These are phyloP conservation scores for Ammospiza nelsoni DNA, from an alignment of 2,113 vertebrate genomes.

Conservation along the genomic window DNA sequence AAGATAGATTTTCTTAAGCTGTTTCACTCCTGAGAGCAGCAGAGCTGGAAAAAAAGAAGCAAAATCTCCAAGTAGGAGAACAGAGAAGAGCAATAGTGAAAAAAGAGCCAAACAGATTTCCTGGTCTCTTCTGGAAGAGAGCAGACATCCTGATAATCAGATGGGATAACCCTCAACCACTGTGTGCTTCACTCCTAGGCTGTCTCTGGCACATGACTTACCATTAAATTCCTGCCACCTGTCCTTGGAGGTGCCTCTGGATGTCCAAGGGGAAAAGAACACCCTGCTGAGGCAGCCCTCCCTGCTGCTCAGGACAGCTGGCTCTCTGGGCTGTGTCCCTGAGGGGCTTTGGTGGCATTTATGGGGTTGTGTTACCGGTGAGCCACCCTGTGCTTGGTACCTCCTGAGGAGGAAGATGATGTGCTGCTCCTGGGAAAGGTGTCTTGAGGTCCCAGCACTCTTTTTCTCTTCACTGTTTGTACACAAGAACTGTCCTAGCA, in stretches of 20 bases:
- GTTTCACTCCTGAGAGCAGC: background rate
- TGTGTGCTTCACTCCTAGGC: background rate
- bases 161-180: background rate
- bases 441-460: fast-evolving
- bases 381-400: background rate
- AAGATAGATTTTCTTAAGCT: background rate
- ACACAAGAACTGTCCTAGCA: background rate
- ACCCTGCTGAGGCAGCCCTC: background rate
- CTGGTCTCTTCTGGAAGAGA: background rate
- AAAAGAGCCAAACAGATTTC: background rate
- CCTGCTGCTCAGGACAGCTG: background rate
- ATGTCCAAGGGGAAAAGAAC: background rate
- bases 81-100: background rate
- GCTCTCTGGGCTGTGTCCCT: background rate
- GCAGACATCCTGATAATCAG: background rate
- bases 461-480: background rate
- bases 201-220: background rate
- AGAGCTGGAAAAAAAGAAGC: background rate
- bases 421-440: background rate
- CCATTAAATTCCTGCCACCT: background rate
- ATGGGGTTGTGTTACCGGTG: background rate
- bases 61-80: background rate
- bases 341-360: background rate
- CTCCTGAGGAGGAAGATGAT: background rate
- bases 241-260: background rate